Evolutionary conservation across 92 coral and sea anemone genomes (phyloP), one percentile per base, ranked within the genome.

Genomic region (Umimayanthus kanabou): DNA sequence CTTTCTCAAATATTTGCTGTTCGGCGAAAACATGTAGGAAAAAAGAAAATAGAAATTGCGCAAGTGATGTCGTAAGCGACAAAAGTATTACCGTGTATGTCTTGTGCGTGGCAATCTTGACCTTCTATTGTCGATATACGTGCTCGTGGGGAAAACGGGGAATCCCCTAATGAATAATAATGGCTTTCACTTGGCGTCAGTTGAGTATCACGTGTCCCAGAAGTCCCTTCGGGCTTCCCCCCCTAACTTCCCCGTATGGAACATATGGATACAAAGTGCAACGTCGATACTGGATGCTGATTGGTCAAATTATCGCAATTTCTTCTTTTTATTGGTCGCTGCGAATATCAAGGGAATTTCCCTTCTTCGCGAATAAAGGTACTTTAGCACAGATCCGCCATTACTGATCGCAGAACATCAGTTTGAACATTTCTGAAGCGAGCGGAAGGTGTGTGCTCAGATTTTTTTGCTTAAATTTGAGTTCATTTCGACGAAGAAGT

Each of bases 81-180:
- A 29, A 80, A 79, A 67, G 16, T 22, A 58, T 39, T 16, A 71
- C 9, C 30, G 64, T 33, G 80, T 22, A 26, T 10, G 42, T 66
- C 40, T 39, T 53, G 61, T 84, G 89, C 23, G 88, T 89, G 23
- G 65, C 26, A 57, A 5, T 39, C 47, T 65, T 81, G 84, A 65
- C 50, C 39, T 25, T 71, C 78, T 88, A 6, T 13, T 53, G 20
- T 13, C 16, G 4, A 53, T 53, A 37, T 86, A 80, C 76, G 80
- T 66, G 40, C 61, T 70, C 3, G 30, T 4, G 42, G 13, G 53
- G 10, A 42, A 66, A 81, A 8, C 0, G 98, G 98, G 98, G 98
- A 95, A 95, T 95, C 98, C 98, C 98, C 98, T 86, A 91, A 88
- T 93, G 13, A 86, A 91, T 89, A 86, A 85, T 82, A 73, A 72